Base-by-base conservation (phyloP, 2,113 vertebrate genomes). In the Crypturellus undulatus region DNA sequence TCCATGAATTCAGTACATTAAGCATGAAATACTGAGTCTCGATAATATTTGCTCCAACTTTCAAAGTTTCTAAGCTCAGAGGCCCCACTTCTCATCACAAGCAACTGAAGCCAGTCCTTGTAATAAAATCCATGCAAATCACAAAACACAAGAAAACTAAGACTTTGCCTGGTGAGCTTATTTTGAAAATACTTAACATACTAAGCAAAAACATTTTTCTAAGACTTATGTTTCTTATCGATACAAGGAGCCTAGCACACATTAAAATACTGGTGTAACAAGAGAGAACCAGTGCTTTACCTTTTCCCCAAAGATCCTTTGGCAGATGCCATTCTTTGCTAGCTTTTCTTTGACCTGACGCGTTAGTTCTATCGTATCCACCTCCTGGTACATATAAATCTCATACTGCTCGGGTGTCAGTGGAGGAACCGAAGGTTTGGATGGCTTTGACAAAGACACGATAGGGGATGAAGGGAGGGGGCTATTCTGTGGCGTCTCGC, bases 281-380 rank as follows among this genome's bases (percentile, higher is more conserved):
- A 93, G 80, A 96, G 89, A 96, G 30, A 97, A 92, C 93, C 88
- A 65, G 45, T 51, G 92, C 90, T 93, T 97, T 96, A 99, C 99
- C 99, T 99, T 99, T 97, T 99, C 99, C 82, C 99, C 99, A 47
- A 99, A 99, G 98, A 99, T 98, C 95, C 99, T 98, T 93, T 99
- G 99, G 96, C 99, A 99, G 97, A 99, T 99, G 97, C 99, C 99
- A 34, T 98, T 99, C 98, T 99, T 99, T 97, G 99, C 98, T 95
- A 99, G 98, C 97, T 99, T 99, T 97, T 99, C 99, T 87, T 99
- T 99, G 95, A 99, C 98, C 97, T 99, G 99, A 92, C 98, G 98
- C 17, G 99, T 99, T 84, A 99, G 98, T 95, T 99, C 99, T 52
- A 98, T 98, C 24, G 99, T 99, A 97, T 99, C 99, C 98, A 99